Evolutionary conservation across 2,888 invertebrate species (phyloP).

Genomic region (Alviniconcha strummeri): DNA sequence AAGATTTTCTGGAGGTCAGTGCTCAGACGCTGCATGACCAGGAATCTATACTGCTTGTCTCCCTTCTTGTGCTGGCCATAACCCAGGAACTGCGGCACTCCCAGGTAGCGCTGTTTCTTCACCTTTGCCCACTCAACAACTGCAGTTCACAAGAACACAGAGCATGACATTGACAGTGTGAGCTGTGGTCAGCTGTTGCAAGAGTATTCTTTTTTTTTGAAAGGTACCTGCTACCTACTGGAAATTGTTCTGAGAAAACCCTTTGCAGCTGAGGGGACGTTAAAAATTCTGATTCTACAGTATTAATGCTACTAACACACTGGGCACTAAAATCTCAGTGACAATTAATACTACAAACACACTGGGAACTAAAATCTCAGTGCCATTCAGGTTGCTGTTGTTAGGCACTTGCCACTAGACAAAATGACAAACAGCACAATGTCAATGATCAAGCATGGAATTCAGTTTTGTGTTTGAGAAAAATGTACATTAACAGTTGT

Average conservation of each 20-base stretch:
- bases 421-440: no score
- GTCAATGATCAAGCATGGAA: no score
- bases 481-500: no score
- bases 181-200: not conserved
- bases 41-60: constrained; percentile 88
- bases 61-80: constrained; percentile 88
- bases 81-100: constrained; percentile 92
- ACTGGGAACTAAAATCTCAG: no score
- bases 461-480: no score
- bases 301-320: no score
- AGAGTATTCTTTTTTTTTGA: not conserved
- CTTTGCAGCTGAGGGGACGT: no score
- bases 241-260: not conserved
- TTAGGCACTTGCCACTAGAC: no score
- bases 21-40: constrained; percentile 94
- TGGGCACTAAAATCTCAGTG: no score
- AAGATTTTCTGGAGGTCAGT: constrained; percentile 89
- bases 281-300: no score
- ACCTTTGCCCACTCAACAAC: constrained; percentile 83
- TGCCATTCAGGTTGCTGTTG: no score
- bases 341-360: no score
- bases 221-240: not conserved
- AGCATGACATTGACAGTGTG: not conserved
- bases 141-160: constrained; percentile 68
- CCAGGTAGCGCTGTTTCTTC: constrained; percentile 82